Percentiles rank a stretch among this genome's conserved stretches.
These are phyloP conservation scores for Dipodomys merriami DNA, from an alignment of 2,113 vertebrate genomes.

Conservation along the genomic window DNA sequence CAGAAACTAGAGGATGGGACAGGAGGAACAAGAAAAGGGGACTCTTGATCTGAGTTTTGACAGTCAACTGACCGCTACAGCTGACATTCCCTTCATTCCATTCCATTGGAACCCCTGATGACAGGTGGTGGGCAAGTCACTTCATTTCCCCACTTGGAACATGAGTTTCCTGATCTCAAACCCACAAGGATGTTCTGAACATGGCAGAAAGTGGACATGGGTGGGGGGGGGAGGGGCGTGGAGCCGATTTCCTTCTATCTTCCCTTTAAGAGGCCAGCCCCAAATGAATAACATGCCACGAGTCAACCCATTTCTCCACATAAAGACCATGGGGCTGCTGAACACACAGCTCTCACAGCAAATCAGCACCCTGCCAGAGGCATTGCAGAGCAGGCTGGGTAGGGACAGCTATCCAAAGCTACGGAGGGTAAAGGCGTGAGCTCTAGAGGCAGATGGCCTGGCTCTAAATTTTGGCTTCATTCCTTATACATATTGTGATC, in stretches of 20 bases:
- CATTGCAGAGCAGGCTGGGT: not conserved
- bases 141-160: not conserved
- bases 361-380: not conserved
- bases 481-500: not conserved
- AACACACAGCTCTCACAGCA: not conserved
- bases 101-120: not conserved
- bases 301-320: not conserved
- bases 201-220: not conserved
- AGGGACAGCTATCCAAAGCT: not conserved
- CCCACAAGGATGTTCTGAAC: not conserved
- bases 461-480: not conserved
- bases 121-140: not conserved
- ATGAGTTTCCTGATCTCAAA: not conserved
- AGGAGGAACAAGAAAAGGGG: not conserved
- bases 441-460: not conserved
- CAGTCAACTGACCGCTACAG: not conserved
- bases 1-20: not conserved
- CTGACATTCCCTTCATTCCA: rapidly evolving
- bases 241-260: not conserved
- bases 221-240: too few species aligned
- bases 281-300: not conserved
- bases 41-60: not conserved
- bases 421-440: not conserved
- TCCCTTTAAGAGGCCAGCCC: not conserved
- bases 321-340: not conserved